Conservation (phyloP, 2,797 vertebrate species). For the Apodemus agrarius region DNA sequence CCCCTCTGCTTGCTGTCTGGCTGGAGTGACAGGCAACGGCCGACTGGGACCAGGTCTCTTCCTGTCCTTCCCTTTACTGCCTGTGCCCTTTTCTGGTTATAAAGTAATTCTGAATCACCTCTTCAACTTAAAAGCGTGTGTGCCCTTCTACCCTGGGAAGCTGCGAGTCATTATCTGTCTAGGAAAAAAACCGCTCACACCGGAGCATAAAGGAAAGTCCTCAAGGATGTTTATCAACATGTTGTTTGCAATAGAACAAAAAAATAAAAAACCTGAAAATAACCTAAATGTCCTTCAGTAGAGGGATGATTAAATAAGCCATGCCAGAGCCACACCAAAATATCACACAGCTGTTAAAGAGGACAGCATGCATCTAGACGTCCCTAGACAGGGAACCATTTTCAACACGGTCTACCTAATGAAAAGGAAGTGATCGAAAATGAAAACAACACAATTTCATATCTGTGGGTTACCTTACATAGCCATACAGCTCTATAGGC, state of each 20-base stretch:
- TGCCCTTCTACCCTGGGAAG: constrained; percentile 63
- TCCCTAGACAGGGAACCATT: not conserved
- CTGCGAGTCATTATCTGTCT: constrained; percentile 47
- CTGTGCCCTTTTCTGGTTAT: constrained; percentile 60
- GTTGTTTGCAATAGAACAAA: not conserved
- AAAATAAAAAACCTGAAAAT: not conserved
- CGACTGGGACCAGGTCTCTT: not conserved
- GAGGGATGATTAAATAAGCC: constrained; percentile 19
- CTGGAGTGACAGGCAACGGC: constrained; percentile 9
- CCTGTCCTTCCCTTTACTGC: constrained; percentile 48
- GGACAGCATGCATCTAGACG: not conserved
- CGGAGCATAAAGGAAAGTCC: not conserved
- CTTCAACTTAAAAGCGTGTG: constrained; percentile 70
- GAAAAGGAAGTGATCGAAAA: constrained; percentile 18
- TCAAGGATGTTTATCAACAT: constrained; percentile 51
- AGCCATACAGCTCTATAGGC: not conserved
- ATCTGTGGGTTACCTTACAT: constrained; percentile 5
- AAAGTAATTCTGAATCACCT: constrained; percentile 51
- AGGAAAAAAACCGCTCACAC: not conserved
- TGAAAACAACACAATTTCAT: constrained; percentile 10
- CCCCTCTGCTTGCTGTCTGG: not conserved
- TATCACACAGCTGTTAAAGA: not conserved
- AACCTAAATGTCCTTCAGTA: constrained; percentile 61
- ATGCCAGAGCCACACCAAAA: not conserved
- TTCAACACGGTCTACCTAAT: not conserved